Evolutionary conservation across 1,140 invertebrate genomes (phyloP).

Genomic region (Caenorhabditis latens): DNA sequence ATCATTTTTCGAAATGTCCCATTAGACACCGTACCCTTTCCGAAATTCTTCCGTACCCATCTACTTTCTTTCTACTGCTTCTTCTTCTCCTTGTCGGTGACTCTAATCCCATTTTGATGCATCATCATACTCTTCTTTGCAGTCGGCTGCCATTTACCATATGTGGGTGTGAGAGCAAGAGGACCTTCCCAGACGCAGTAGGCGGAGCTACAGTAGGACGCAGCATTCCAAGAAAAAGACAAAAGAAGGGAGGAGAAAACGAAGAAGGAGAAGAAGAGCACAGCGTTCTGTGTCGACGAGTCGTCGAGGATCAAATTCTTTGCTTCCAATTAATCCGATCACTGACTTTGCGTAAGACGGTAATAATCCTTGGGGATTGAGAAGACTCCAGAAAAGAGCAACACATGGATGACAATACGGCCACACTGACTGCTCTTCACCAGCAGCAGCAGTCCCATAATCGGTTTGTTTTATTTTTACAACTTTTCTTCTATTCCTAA

Average conservation of each 20-base stretch:
- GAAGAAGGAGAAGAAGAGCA: not conserved
- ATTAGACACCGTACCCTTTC: constrained; percentile 14
- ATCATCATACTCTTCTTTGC: constrained; percentile 40
- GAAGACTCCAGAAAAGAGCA: constrained; percentile 38
- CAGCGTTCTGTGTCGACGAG: not conserved
- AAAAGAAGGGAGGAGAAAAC: not conserved
- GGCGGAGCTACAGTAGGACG: constrained; percentile 45
- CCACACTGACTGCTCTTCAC: constrained; percentile 39
- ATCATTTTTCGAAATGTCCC: constrained; percentile 20
- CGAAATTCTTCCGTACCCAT: not conserved
- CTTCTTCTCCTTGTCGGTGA: constrained; percentile 22
- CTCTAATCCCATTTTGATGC: constrained; percentile 51
- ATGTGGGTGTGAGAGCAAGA: constrained; percentile 17
- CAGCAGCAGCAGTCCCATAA: constrained; percentile 45
- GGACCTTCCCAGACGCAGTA: not conserved
- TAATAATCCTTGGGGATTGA: constrained; percentile 52
- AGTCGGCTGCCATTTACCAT: constrained; percentile 48
- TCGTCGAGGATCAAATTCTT: constrained; percentile 52
- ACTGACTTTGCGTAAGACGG: constrained; percentile 52
- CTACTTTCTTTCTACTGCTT: too few species aligned
- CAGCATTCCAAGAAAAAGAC: not conserved
- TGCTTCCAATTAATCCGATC: constrained; percentile 51
- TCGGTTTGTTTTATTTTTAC: constrained; percentile 42
- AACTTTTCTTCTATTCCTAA: not conserved
- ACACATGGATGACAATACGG: constrained; percentile 52